These are phyloP conservation scores for Pristionchus entomophagus DNA, from an alignment of 2,888 invertebrate species.

Conservation along the genomic window DNA sequence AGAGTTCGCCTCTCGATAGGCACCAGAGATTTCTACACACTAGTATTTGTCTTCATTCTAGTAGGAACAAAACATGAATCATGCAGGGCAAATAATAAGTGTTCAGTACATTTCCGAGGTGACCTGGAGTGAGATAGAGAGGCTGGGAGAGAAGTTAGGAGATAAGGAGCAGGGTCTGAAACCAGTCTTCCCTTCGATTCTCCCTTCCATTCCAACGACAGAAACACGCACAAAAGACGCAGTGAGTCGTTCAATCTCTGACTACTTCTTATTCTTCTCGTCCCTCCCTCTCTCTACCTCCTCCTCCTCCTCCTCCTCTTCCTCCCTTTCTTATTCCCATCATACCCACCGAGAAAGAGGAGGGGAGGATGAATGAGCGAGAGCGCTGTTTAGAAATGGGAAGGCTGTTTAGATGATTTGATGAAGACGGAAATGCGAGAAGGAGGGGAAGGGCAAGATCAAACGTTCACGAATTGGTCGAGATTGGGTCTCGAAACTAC, in stretches of 20 bases:
- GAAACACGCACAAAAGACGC: slow-evolving; percentile 38
- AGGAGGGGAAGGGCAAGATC: background rate
- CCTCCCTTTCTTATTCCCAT: slow-evolving; percentile 47
- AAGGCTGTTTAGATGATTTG: slow-evolving; percentile 36
- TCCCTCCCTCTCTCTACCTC: slow-evolving; percentile 27
- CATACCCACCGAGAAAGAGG: slow-evolving; percentile 19
- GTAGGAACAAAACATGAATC: background rate
- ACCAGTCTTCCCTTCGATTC: slow-evolving; percentile 21
- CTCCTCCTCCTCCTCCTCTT: slow-evolving; percentile 31
- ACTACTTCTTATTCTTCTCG: slow-evolving; percentile 39
- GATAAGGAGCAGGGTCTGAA: background rate
- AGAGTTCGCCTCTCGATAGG: background rate
- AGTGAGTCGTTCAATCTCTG: slow-evolving; percentile 45
- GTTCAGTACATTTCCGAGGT: background rate
- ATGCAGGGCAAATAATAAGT: background rate
- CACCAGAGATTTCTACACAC: background rate
- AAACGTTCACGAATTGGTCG: background rate
- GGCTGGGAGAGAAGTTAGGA: background rate
- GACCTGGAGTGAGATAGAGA: background rate
- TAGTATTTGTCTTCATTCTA: background rate
- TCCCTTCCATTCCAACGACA: slow-evolving; percentile 35
- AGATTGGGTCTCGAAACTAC: background rate
- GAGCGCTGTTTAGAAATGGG: slow-evolving; percentile 26
- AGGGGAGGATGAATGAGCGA: background rate
- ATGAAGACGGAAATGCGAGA: background rate